Evolutionary conservation across 2,113 vertebrate genomes (phyloP).

Genomic region (Amphiprion percula): DNA sequence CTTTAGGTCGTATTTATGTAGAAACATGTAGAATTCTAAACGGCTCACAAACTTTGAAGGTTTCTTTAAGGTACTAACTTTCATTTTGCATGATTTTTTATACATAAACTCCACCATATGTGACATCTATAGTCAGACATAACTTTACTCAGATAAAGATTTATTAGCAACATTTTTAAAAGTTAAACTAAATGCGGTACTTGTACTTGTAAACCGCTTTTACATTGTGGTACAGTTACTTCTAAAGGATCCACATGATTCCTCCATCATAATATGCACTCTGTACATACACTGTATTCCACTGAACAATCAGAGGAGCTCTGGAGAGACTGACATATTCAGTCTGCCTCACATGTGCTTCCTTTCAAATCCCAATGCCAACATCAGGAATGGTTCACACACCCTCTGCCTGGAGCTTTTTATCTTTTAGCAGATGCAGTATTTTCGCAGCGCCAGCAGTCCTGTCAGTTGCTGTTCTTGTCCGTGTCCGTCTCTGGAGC

Average conservation of each 20-base stretch:
- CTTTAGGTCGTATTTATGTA: too few relatives aligned
- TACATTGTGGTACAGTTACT: too few relatives aligned
- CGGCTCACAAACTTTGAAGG: too few relatives aligned
- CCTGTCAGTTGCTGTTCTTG: constrained; percentile 34
- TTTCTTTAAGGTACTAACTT: too few relatives aligned
- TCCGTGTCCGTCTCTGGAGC: constrained; percentile 32
- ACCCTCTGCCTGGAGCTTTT: constrained; percentile 14
- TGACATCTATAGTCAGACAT: too few relatives aligned
- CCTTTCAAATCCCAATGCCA: constrained; percentile 41
- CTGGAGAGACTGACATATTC: constrained; percentile 33
- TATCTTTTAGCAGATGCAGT: constrained; percentile 41
- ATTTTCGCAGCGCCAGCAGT: constrained; percentile 26
- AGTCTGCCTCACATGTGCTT: constrained; percentile 46
- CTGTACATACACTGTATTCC: neutral
- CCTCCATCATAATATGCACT: neutral
- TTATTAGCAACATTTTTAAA: too few relatives aligned
- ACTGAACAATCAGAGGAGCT: constrained; percentile 1
- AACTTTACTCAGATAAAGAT: too few relatives aligned
- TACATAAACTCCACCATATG: too few relatives aligned
- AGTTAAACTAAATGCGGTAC: too few relatives aligned
- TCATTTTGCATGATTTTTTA: too few relatives aligned
- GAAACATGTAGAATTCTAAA: too few relatives aligned
- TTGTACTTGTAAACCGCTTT: too few relatives aligned
- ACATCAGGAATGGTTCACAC: constrained; percentile 2
- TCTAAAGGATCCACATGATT: neutral